phyloP scores from a whole-genome alignment of 2,888 invertebrate genomes.

The Pristionchus exspectatus region DNA sequence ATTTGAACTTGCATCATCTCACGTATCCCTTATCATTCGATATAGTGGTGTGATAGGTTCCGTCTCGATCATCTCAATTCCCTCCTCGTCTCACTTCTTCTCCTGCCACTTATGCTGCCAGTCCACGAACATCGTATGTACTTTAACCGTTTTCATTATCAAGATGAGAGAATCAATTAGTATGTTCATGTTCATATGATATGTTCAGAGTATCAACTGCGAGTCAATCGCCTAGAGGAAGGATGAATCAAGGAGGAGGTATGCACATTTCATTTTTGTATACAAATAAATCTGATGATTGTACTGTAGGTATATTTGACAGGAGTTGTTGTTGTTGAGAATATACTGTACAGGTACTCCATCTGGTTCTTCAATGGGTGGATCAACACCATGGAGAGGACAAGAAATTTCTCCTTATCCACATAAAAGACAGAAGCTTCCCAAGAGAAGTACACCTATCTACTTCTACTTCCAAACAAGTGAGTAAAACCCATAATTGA shows the following conservation, averaged over 20 bases:
- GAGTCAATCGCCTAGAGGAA: slow-evolving; percentile 41
- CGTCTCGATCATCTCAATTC: slow-evolving; percentile 34
- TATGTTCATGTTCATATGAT: no score
- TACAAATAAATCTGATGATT: no score
- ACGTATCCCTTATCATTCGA: slow-evolving; percentile 17
- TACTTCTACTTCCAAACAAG: not conserved
- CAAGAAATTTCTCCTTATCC: slow-evolving; percentile 16
- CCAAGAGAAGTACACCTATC: slow-evolving; percentile 1
- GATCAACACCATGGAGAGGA: slow-evolving; percentile 39
- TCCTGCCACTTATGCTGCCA: slow-evolving; percentile 24
- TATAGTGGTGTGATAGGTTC: slow-evolving; percentile 33
- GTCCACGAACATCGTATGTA: slow-evolving; percentile 43
- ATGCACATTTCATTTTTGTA: not conserved
- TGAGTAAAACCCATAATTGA: not conserved
- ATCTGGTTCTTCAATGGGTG: slow-evolving; percentile 22
- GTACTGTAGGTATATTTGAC: no score
- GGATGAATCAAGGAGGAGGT: slow-evolving; percentile 30
- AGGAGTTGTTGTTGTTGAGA: no score
- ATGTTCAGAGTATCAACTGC: slow-evolving; percentile 14
- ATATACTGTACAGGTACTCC: slow-evolving; percentile 7
- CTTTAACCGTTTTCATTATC: not conserved
- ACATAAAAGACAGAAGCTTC: slow-evolving; percentile 21
- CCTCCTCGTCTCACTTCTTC: slow-evolving; percentile 38
- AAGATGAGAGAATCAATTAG: not conserved
- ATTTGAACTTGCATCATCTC: slow-evolving; percentile 23